Conservation (phyloP, 2,797 vertebrate genomes). For the Pogonophryne albipinna region DNA sequence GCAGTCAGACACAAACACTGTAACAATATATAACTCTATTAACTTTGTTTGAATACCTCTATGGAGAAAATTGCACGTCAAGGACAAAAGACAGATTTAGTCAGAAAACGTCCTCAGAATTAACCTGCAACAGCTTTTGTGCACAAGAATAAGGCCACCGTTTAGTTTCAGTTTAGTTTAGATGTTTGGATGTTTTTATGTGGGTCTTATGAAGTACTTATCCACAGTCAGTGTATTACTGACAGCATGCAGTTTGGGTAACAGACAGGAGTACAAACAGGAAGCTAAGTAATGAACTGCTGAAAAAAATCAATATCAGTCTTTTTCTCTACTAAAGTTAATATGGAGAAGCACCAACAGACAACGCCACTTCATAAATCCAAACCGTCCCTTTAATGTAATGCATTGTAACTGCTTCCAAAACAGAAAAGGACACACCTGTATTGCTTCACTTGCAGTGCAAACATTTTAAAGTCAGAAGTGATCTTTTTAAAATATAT, state of each 20-base stretch:
- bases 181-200: no score
- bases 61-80: slow-evolving; percentile 49
- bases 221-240: no score
- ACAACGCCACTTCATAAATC: no score
- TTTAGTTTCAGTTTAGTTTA: slow-evolving; percentile 32
- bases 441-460: slow-evolving; percentile 54
- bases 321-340: no score
- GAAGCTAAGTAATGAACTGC: no score
- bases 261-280: no score
- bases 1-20: slow-evolving; percentile 26
- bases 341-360: no score
- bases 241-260: no score
- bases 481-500: no score
- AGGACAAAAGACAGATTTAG: slow-evolving; percentile 17
- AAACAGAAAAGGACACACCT: slow-evolving; percentile 30
- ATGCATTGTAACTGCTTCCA: slow-evolving; percentile 24
- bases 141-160: slow-evolving; percentile 68
- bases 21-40: slow-evolving; percentile 10
- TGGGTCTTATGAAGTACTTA: no score
- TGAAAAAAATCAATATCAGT: no score
- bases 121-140: slow-evolving; percentile 57
- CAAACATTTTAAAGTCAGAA: slow-evolving; percentile 26
- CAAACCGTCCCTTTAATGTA: not conserved
- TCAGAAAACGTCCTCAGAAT: slow-evolving; percentile 38
- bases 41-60: slow-evolving; percentile 10